Conservation (phyloP, 1,140 invertebrate species). For the Heterodera carotae region DNA sequence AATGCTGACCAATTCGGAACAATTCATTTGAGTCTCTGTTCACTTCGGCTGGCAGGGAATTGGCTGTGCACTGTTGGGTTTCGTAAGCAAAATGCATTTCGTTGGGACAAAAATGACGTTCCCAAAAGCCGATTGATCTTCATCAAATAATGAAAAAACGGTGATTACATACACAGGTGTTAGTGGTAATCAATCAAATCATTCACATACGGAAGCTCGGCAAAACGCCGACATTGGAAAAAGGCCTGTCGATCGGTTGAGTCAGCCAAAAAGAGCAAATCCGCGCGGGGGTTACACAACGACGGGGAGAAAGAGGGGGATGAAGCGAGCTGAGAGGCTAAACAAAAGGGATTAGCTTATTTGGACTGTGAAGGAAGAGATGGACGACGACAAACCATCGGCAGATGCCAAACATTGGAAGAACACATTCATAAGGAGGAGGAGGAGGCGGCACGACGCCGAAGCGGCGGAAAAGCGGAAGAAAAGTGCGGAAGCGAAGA, state of each 20-base stretch:
- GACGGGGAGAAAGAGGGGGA: background rate
- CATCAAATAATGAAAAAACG: background rate
- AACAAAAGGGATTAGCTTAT: background rate
- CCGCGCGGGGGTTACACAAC: slow-evolving; percentile 11
- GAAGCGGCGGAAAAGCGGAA: too few species aligned
- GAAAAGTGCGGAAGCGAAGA: too few species aligned
- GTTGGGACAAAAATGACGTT: slow-evolving; percentile 55
- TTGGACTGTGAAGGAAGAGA: background rate
- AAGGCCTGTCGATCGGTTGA: slow-evolving; percentile 26
- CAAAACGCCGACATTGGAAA: slow-evolving; percentile 26
- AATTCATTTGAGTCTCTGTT: slow-evolving; percentile 50
- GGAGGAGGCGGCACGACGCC: background rate
- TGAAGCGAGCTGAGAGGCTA: background rate
- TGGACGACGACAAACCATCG: background rate
- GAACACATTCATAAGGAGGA: background rate
- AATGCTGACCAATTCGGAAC: slow-evolving; percentile 51
- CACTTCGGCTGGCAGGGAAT: slow-evolving; percentile 30
- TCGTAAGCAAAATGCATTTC: slow-evolving; percentile 63
- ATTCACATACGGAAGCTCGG: slow-evolving; percentile 23
- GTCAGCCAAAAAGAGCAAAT: slow-evolving; percentile 30
- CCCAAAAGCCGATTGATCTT: slow-evolving; percentile 62
- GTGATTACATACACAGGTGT: too few species aligned
- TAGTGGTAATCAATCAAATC: background rate
- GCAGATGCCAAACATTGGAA: too few species aligned
- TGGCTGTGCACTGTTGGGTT: slow-evolving; percentile 56